Base-by-base conservation (phyloP, 2,113 vertebrate genomes). In the Limanda limanda region DNA sequence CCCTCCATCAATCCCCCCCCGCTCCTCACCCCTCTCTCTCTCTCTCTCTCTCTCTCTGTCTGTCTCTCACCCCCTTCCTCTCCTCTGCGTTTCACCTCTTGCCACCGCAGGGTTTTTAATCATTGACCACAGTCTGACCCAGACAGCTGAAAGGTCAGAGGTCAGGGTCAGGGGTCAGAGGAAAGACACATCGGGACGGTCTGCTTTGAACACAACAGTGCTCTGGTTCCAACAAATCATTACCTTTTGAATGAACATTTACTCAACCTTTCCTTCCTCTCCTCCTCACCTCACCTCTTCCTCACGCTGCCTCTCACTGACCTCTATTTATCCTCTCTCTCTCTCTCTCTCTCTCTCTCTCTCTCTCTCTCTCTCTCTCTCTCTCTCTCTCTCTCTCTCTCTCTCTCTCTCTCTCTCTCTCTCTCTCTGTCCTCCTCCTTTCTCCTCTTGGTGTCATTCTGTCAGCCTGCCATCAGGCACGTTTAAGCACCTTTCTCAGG, bases 401-500 rank as follows among this genome's bases (percentile, higher is more conserved):
- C 74, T 68, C 76, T 14, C 79, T 68, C 64, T 52, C 54, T 12
- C 37, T 40, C 37, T 13, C 9, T 40, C 40, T 42, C 40, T 42
- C 10, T 42, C 12, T 42, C 23, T 61, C 51, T 56, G 54, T 37
- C 61, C 47, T 64, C 40, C 54, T 20, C 55, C 45, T 61, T 63
- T 76, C 77, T 74, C 58, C 61, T 71, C 56, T 47, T n/a, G 4
- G n/a, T 72, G 74, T 71, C 11, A 2, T 60, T 52, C 75, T 27
- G 65, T 82, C 80, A 71, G 65, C 55, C 74, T 71, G 79, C 78
- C 68, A 62, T 68, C 70, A 57, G 74, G 51, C 71, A 45, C 70
- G 64, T 81, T 84, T 77, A 82, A 85, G 71, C 84, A 88, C 76
- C 78, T 86, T 81, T 87, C 74, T 66, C 62, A 74, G 78, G 86